Percentiles rank a stretch among this genome's conserved stretches.
phyloP scores from a whole-genome alignment of 2,113 vertebrate genomes.

The Alexandromys fortis region DNA sequence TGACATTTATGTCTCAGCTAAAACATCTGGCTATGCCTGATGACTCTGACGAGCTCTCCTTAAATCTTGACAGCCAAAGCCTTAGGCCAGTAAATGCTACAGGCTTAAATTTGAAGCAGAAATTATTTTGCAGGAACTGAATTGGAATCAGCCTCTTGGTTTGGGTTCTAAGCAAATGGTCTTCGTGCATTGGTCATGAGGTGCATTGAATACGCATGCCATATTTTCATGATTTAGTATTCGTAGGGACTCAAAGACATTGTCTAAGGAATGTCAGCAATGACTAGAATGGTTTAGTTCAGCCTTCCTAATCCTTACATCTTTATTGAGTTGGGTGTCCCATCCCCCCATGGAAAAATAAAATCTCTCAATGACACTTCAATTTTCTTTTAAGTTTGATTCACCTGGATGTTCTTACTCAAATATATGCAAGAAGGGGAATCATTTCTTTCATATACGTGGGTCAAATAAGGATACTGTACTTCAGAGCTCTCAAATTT shows the following conservation, averaged over 20 bases:
- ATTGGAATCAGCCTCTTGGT: conserved; percentile 64
- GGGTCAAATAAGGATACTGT: neutral
- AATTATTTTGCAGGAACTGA: conserved; percentile 72
- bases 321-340: neutral
- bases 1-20: conserved; percentile 46
- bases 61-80: conserved; percentile 68
- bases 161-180: conserved; percentile 40
- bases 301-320: neutral
- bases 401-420: conserved; percentile 24
- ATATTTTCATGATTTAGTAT: neutral
- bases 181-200: neutral
- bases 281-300: neutral
- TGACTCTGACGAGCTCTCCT: conserved; percentile 63
- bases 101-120: conserved; percentile 67
- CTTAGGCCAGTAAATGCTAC: conserved; percentile 63
- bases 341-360: neutral
- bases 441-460: neutral
- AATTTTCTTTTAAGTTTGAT: conserved; percentile 40
- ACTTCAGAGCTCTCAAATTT: neutral
- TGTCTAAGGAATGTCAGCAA: neutral
- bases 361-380: neutral
- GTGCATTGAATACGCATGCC: neutral
- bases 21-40: conserved; percentile 72
- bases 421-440: neutral
- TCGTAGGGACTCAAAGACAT: neutral